phyloP scores from a whole-genome alignment of 2,888 invertebrate species.

The Dendrolimus pini region DNA sequence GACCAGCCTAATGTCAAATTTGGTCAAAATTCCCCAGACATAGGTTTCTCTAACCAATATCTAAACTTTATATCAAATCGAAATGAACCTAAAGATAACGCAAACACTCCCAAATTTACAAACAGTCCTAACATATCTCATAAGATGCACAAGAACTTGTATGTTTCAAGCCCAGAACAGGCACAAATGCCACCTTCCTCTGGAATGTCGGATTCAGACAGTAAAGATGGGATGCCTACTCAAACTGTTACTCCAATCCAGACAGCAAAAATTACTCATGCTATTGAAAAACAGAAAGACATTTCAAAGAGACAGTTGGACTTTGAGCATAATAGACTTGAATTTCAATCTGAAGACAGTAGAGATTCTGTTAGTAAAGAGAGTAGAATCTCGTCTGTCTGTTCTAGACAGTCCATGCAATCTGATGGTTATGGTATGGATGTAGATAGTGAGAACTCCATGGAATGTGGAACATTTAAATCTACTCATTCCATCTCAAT shows the following conservation, averaged over 20 bases:
- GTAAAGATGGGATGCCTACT: conserved; percentile 67
- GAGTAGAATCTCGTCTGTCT: conserved; percentile 60
- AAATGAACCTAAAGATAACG: conserved; percentile 72
- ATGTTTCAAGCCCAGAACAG: conserved; percentile 71
- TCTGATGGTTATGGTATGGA: conserved; percentile 72
- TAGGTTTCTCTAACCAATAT: conserved; percentile 69
- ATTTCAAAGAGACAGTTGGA: conserved; percentile 68
- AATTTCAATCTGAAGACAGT: conserved; percentile 68
- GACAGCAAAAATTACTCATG: conserved; percentile 56
- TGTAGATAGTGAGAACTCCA: conserved; percentile 71
- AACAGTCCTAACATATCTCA: conserved; percentile 70
- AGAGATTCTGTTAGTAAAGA: conserved; percentile 69
- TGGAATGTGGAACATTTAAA: conserved; percentile 68
- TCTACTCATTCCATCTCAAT: conserved; percentile 67
- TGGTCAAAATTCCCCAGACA: conserved; percentile 57
- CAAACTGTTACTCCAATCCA: conserved; percentile 62
- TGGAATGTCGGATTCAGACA: conserved; percentile 66
- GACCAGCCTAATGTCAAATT: conserved; percentile 60
- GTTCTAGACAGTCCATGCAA: conserved; percentile 62
- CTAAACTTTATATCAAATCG: conserved; percentile 67
- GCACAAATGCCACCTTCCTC: conserved; percentile 71
- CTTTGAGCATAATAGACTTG: conserved; percentile 56
- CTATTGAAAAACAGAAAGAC: conserved; percentile 60
- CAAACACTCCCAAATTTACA: conserved; percentile 71
- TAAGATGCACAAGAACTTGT: conserved; percentile 72